phyloP scores from a whole-genome alignment of 1,140 invertebrate genomes.

The Brachionus angularis region DNA sequence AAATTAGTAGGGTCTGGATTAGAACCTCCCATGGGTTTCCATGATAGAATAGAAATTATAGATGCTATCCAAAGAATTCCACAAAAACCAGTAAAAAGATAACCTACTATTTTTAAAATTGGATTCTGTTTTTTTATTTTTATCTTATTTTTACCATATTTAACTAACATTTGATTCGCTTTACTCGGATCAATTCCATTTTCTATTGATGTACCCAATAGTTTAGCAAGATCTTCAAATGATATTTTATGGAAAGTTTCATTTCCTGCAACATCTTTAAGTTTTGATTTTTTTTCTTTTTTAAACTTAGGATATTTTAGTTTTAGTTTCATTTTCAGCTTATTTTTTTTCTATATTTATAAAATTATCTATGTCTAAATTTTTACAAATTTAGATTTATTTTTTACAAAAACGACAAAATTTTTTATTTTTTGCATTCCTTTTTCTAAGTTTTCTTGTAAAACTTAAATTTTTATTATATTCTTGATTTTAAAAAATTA shows the following conservation, averaged over 20 bases:
- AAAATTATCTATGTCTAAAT: no score
- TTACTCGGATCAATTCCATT: neutral
- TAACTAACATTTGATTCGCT: neutral
- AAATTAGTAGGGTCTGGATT: neutral
- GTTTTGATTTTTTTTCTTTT: neutral
- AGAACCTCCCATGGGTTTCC: neutral
- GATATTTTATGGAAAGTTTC: neutral
- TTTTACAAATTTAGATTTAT: no score
- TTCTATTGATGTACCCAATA: constrained; percentile 1
- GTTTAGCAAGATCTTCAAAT: neutral
- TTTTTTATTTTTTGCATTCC: no score
- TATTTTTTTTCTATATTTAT: no score
- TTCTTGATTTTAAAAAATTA: no score
- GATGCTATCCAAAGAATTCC: neutral
- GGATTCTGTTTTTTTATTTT: neutral
- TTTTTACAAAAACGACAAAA: no score
- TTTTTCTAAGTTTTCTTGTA: no score
- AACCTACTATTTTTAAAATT: neutral
- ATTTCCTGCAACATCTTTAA: neutral
- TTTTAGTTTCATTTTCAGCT: no score
- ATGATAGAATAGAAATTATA: neutral
- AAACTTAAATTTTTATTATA: no score
- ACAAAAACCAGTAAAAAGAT: constrained; percentile 12
- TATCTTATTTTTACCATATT: constrained; percentile 23
- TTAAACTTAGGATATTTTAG: no score